Evolutionary conservation across 1,140 invertebrate species (phyloP).

Genomic region (Lycorma delicatula): DNA sequence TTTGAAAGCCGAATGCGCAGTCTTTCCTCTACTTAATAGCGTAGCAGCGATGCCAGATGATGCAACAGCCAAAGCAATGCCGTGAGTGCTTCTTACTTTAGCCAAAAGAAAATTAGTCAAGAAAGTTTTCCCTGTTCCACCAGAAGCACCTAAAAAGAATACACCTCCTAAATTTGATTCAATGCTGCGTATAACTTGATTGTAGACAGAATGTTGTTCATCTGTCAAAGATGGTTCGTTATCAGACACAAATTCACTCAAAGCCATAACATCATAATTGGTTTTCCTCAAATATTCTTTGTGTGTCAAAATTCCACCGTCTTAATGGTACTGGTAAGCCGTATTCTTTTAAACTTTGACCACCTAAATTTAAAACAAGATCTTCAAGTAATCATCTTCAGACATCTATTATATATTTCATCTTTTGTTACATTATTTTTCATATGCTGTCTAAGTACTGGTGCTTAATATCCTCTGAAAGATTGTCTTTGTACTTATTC

Average conservation of each 20-base stretch:
- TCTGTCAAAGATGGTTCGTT: neutral
- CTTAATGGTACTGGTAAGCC: neutral
- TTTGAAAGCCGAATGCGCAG: constrained; percentile 37
- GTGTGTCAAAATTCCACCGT: neutral
- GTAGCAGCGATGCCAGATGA: constrained; percentile 39
- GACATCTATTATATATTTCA: too few relatives aligned
- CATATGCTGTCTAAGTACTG: too few relatives aligned
- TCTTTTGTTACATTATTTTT: too few relatives aligned
- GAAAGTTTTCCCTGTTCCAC: constrained; percentile 29
- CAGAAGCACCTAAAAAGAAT: constrained; percentile 33
- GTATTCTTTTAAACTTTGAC: neutral
- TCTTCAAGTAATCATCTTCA: too few relatives aligned
- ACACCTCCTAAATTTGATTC: constrained; percentile 14
- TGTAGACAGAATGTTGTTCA: constrained; percentile 7
- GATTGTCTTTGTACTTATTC: too few relatives aligned
- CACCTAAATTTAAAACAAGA: too few relatives aligned
- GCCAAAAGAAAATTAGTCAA: constrained; percentile 24
- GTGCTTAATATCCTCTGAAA: too few relatives aligned
- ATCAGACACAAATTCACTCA: neutral
- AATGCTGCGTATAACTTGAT: constrained; percentile 2
- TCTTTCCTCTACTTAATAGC: constrained; percentile 31
- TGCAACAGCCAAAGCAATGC: constrained; percentile 34
- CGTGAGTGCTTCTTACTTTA: constrained; percentile 22
- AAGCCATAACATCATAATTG: neutral
- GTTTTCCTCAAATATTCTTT: neutral